Conservation (phyloP, 2,888 invertebrate genomes). For the Sicus ferrugineus region DNA sequence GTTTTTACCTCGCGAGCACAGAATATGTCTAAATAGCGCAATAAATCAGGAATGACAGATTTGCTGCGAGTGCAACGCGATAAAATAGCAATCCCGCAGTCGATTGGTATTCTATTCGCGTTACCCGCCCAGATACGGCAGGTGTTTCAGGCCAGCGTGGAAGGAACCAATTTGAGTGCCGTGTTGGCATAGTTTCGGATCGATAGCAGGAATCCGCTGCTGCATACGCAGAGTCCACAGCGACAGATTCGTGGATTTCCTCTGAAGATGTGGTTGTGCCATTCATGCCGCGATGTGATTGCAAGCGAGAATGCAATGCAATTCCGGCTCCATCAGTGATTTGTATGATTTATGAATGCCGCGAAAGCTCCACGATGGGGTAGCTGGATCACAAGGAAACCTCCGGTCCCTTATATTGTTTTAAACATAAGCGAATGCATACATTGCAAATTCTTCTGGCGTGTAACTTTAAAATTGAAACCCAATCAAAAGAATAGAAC, state of each 20-base stretch:
- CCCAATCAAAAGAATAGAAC: too few relatives aligned
- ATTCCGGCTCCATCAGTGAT: conserved; percentile 1
- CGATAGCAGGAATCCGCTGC: conserved; percentile 18
- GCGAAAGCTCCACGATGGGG: conserved; percentile 7
- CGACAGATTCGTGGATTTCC: conserved; percentile 6
- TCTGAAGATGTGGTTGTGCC: neutral
- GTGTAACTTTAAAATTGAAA: too few relatives aligned
- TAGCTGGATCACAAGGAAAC: too few relatives aligned
- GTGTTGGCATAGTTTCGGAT: conserved; percentile 26
- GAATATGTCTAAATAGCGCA: conserved; percentile 55
- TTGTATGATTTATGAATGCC: conserved; percentile 29
- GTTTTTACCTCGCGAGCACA: neutral
- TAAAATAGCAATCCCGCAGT: conserved; percentile 29
- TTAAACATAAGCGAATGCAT: too few relatives aligned
- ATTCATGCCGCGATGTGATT: neutral
- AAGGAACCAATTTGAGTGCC: conserved; percentile 16
- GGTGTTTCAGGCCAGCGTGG: conserved; percentile 22
- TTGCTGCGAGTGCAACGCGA: conserved; percentile 30
- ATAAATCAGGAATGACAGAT: conserved; percentile 57
- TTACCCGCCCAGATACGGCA: conserved; percentile 18
- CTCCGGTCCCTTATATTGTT: too few relatives aligned
- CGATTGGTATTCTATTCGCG: conserved; percentile 32
- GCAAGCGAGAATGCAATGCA: neutral
- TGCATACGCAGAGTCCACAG: neutral
- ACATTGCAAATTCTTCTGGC: too few relatives aligned